Evolutionary conservation across 2,888 invertebrate genomes (phyloP), one percentile per base, ranked within the genome.

Genomic region (Meteorus colon): DNA sequence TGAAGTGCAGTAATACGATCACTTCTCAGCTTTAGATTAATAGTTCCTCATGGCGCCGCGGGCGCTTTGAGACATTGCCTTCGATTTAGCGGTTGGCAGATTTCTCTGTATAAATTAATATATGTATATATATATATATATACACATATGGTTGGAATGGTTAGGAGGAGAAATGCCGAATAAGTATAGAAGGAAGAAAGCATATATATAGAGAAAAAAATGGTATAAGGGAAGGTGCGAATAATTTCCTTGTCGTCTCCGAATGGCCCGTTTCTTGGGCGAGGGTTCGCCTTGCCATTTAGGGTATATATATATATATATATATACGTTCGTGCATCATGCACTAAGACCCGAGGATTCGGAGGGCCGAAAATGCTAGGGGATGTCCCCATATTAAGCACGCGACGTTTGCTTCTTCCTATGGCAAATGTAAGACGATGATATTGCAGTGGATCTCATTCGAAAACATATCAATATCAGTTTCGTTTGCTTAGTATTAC

Each of bases 1-100:
- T 81, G 82, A 84, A 83, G 84, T 84, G 85, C 84, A 84, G 86
- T 82, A 83, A 83, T 83, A 80, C 79, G 83, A 83, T 82, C 82
- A 79, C 81, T 83, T 81, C 80, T 80, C 77, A 78, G 81, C 82
- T 81, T 81, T 80, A 81, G 82, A 83, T 83, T 83, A 83, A 83
- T 83, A 83, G 83, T 83, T 81, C 79, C 78, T 78, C 24, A 10
- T 62, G 73, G 77, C 74, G 79, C 81, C 76, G 63, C 79, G 77
- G 78, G 78, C 75, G 66, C 55, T 55, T 31, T 34, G 66, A 72
- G 67, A 67, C 70, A 74, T 71, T 63, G 73, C 74, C 76, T 73
- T 69, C 78, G 73, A 78, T 77, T 78, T 80, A 81, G 79, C 82
- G 80, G 78, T 78, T 67, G 76, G 77, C 79, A 79, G 72, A 51